Evolutionary conservation across 2,797 vertebrate genomes (phyloP), one percentile per base, ranked within the genome.

Genomic region (Eulemur mongoz): DNA sequence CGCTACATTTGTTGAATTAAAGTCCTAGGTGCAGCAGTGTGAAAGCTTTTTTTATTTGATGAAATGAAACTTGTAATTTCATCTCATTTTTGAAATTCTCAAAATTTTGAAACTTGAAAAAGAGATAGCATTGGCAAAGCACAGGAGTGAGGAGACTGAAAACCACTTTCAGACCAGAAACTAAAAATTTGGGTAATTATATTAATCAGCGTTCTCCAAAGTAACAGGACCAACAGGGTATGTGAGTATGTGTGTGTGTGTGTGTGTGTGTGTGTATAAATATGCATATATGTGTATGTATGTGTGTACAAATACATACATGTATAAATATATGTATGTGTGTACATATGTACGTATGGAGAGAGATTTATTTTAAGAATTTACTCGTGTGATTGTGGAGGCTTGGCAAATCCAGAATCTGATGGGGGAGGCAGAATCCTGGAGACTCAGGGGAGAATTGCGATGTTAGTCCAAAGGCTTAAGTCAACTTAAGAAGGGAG

Each of bases 71-170:
- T 63, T 52, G 50, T 38, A 25, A 35, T n/a, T 63, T 73, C 32
- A 38, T 20, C 63, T 54, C 75, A 72, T 63, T 79, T 52, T 61
- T 69, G 4, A 61, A 48, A 48, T 11, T 22, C 78, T 38, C 43
- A 45, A 48, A 67, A 35, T 18, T 48, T 48, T 76, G 45, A 52
- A 27, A 67, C 54, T 70, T 90, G 79, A 78, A 75, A 91, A 92
- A 50, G 43, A 54, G 23, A n/a, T 67, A n/a, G 65, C 35, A 52
- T 92, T 89, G 70, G 90, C n/a, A 78, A 84, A 81, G 90, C 52
- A 54, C 20, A 22, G 32, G 30, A 78, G 43, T 79, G 43, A 35
- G n/a, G 25, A 11, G 25, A 38, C 61, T 15, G 18, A 83, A 83
- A 61, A 40, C 43, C 59, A 88, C n/a, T 82, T 81, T 87, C 67